Evolutionary conservation across 1,140 invertebrate genomes (phyloP).

Genomic region (Drosophila triauraria): DNA sequence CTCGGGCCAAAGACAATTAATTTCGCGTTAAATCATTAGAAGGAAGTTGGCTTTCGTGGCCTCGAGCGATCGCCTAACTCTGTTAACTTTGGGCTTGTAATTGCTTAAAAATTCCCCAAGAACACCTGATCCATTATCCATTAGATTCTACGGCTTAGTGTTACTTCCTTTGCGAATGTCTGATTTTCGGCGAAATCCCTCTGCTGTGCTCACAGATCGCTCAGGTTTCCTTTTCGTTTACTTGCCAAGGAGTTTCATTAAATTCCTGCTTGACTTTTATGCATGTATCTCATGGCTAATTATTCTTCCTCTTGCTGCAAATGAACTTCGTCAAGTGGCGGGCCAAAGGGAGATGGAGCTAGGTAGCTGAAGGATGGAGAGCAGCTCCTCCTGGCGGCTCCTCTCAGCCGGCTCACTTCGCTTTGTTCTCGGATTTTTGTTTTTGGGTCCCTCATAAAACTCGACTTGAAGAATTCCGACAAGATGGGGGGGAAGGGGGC

Average conservation of each 20-base stretch:
- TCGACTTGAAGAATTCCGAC: slow-evolving; percentile 44
- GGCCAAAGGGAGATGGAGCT: neutral
- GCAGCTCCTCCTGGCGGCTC: neutral
- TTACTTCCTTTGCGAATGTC: neutral
- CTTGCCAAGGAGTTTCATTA: slow-evolving; percentile 33
- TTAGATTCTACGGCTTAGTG: too few species aligned
- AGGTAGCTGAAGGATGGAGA: neutral
- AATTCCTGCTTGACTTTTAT: slow-evolving; percentile 47
- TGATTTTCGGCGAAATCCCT: neutral
- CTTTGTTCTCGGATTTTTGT: slow-evolving; percentile 44
- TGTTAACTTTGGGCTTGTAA: slow-evolving; percentile 9
- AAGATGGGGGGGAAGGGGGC: neutral
- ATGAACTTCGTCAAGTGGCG: slow-evolving; percentile 46
- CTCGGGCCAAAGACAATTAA: slow-evolving; percentile 34
- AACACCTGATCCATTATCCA: too few species aligned
- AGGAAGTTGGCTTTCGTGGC: slow-evolving; percentile 20
- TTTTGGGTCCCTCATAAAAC: slow-evolving; percentile 52
- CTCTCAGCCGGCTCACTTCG: slow-evolving; percentile 2
- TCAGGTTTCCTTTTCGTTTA: slow-evolving; percentile 22
- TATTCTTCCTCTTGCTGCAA: slow-evolving; percentile 45
- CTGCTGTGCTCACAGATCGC: slow-evolving; percentile 19
- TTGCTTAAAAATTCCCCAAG: too few species aligned
- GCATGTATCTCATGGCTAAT: slow-evolving; percentile 46
- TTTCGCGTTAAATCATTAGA: slow-evolving; percentile 47
- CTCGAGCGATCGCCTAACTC: neutral